Evolutionary conservation across 2,888 invertebrate genomes (phyloP), one percentile per base, ranked within the genome.

Genomic region (Hydriomena furcata): DNA sequence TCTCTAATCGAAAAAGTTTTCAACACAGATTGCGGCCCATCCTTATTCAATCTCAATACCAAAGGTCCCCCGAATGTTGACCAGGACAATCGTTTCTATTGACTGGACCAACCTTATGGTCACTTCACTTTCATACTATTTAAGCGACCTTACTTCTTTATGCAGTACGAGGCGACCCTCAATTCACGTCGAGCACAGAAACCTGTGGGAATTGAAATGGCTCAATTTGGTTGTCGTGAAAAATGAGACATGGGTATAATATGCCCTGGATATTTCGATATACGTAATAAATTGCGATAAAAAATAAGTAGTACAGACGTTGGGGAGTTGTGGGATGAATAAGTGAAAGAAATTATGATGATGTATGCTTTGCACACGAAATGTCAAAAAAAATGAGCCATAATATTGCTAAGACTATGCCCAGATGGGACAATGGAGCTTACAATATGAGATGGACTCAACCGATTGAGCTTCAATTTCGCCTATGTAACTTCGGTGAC

Each of bases 221-320:
- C 60, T 66, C 68, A 71, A 72, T 73, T 73, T 65, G 61, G 42
- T 61, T 61, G 62, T 63, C 60, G 56, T 67, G 68, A 70, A 71
- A 71, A 66, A 68, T 69, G 61, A 65, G 61, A 67, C 58, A 54
- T 57, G 55, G 53, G 46, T 60, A 59, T 66, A 57, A 57, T 63
- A 59, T 63, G 51, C 36, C 52, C 55, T 57, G 54, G 35, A 44
- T 41, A 57, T 58, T 51, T 48, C 44, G 51, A 53, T 52, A 60
- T 41, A 21, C 36, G 46, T 52, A 54, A 60, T 51, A 55, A 53
- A 55, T 49, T 52, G 35, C 31, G 24, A 49, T 53, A 59, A 53
- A 52, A 57, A 53, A 56, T 59, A 59, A 53, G 46, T 38, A 52
- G 43, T 34, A 43, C 42, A 38, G 36, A 42, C 24, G 45, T 32